Percentiles rank a stretch among this genome's conserved stretches.
Conservation (phyloP, 2,113 vertebrate genomes). For the Oceanodroma tethys region DNA sequence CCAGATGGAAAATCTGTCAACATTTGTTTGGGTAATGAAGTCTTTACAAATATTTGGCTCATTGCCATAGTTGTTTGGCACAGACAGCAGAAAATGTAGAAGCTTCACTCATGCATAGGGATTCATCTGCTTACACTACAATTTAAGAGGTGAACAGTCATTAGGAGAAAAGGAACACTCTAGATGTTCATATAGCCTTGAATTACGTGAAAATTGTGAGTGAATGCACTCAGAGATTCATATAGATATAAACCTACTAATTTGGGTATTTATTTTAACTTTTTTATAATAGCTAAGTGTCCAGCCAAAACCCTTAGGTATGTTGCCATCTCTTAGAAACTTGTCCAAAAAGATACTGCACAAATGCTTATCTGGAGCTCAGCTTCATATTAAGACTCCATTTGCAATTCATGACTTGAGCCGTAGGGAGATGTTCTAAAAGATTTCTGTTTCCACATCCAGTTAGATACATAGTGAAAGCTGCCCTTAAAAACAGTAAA, state of each 20-base stretch:
- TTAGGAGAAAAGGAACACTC: not conserved
- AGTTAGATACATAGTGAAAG: not conserved
- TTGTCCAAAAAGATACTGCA: not conserved
- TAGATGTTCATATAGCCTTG: not conserved
- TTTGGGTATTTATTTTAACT: not conserved
- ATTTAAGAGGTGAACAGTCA: not conserved
- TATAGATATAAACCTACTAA: not conserved
- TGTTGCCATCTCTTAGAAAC: not conserved
- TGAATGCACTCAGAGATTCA: not conserved
- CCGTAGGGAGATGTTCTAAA: not conserved
- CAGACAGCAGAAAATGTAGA: not conserved
- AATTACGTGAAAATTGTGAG: not conserved
- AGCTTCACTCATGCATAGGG: not conserved
- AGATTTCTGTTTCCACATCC: not conserved
- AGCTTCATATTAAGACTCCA: not conserved
- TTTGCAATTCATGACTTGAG: not conserved
- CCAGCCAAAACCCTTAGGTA: not conserved
- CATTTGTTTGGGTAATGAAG: slow-evolving; percentile 47
- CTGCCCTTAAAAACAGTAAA: not conserved
- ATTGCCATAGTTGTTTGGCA: slow-evolving; percentile 5
- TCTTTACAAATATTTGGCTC: slow-evolving; percentile 36
- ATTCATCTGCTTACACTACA: not conserved
- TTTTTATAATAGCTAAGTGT: not conserved
- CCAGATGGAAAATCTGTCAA: slow-evolving; percentile 55
- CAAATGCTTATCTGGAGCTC: not conserved